These are phyloP conservation scores for Cyprichromis sp. DNA, from an alignment of 2,113 vertebrate genomes.

Conservation along the genomic window DNA sequence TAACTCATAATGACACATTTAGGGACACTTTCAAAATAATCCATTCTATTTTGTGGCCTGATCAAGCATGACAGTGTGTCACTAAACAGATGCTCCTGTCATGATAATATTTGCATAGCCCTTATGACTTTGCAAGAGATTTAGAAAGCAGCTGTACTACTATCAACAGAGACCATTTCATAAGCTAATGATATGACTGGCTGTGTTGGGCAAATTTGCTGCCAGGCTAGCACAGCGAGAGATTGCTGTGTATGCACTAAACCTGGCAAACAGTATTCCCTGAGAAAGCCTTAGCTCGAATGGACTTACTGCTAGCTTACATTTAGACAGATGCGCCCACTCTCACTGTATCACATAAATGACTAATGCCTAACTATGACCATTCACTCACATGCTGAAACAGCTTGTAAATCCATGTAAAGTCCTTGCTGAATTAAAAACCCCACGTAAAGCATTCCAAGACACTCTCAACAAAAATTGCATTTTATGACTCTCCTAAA, in stretches of 20 bases:
- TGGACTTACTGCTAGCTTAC: not conserved
- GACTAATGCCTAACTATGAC: not conserved
- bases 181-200: conserved; percentile 8
- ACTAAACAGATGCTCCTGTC: not conserved
- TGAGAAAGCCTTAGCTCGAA: not conserved
- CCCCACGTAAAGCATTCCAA: not conserved
- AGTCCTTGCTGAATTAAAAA: not conserved
- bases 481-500: not conserved
- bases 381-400: not conserved
- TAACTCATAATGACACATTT: not conserved
- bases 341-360: not conserved
- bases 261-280: not conserved
- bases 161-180: conserved; percentile 2
- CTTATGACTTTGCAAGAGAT: not conserved
- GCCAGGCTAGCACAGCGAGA: not conserved
- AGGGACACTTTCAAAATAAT: not conserved
- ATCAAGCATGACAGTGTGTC: not conserved
- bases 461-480: not conserved
- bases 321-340: not conserved
- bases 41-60: not conserved
- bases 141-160: conserved; percentile 5
- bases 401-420: not conserved
- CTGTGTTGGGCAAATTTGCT: not conserved
- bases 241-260: not conserved
- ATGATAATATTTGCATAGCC: not conserved